phyloP scores from a whole-genome alignment of 2,888 invertebrate genomes.

The Malthinus seriepunctatus region DNA sequence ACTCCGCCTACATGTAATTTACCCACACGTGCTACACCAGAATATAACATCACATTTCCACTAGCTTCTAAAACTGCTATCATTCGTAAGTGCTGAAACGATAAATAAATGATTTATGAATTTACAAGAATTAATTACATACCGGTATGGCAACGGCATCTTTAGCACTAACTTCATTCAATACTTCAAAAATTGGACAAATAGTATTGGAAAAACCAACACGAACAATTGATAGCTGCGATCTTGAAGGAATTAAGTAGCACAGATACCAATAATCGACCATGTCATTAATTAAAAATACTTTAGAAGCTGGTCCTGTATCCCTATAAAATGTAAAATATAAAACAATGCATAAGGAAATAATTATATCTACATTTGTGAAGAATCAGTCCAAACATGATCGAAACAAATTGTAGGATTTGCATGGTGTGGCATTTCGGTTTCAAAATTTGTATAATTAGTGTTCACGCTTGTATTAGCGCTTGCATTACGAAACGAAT shows the following conservation, averaged over 20 bases:
- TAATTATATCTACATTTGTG: constrained; percentile 10
- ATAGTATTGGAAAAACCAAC: constrained; percentile 69
- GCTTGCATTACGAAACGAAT: constrained; percentile 34
- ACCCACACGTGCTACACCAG: constrained; percentile 79
- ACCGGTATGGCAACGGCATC: constrained; percentile 82
- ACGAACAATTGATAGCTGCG: constrained; percentile 69
- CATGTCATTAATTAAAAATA: constrained; percentile 83
- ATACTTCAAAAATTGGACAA: constrained; percentile 75
- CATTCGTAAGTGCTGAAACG: constrained; percentile 71
- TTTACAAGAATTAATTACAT: constrained; percentile 37
- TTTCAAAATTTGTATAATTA: constrained; percentile 50
- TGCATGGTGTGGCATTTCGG: constrained; percentile 43
- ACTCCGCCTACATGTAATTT: constrained; percentile 81
- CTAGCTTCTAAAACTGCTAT: constrained; percentile 80
- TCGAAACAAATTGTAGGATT: constrained; percentile 88
- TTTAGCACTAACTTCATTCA: constrained; percentile 74
- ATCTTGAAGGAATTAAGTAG: constrained; percentile 68
- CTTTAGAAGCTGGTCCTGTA: constrained; percentile 68
- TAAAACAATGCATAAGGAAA: background rate
- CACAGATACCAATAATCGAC: constrained; percentile 85
- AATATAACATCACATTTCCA: constrained; percentile 80
- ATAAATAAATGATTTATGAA: constrained; percentile 4
- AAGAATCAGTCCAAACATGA: constrained; percentile 83
- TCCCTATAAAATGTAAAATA: constrained; percentile 32
- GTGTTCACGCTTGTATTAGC: constrained; percentile 38